Base-by-base conservation (phyloP, 2,113 vertebrate genomes). In the Acrocephalus kingi region DNA sequence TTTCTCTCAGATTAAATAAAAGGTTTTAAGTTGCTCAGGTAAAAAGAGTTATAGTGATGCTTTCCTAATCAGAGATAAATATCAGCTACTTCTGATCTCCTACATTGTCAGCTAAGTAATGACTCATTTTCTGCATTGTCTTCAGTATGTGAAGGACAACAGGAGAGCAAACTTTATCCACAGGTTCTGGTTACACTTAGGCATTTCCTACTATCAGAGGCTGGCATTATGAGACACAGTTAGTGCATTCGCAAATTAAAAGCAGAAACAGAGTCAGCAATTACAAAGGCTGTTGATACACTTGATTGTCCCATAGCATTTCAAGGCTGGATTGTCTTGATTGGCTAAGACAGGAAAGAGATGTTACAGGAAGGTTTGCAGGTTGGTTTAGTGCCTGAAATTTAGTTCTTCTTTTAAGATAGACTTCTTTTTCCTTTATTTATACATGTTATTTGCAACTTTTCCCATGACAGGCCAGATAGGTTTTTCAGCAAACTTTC, bases 91-190 rank as follows among this genome's bases (percentile, higher is more conserved):
- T 96, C 79, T 93, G 83, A 90, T 96, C 85, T 91, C 61, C 76
- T 91, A 63, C 73, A 92, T 92, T 98, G 97, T 97, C 72, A 91
- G 56, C 82, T 96, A 94, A 94, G 96, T 89, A 97, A 95, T 84
- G 96, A 97, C 94, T 98, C 64, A 62, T 88, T 97, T 95, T 96
- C 90, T 73, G 51, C 76, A 89, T 97, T 97, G 95, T 97, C 97
- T 92, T 96, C 69, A 55, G 61, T 52, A 45, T 58, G 63, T 62
- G 67, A 72, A 90, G 90, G 75, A 94, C 94, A 93, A 96, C 93
- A 84, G 68, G 78, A 94, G 52, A 94, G 85, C 85, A 93, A 98
- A 96, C 96, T 87, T 95, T 96, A 97, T 88, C 96, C 95, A 95
- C 67, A 74, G 83, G 91, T 84, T 98, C 95, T 52, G 52, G 59